Percentiles rank a stretch among this genome's conserved stretches.
These are phyloP conservation scores for Centropyge bicolor DNA, from an alignment of 2,797 vertebrate genomes.

Conservation along the genomic window DNA sequence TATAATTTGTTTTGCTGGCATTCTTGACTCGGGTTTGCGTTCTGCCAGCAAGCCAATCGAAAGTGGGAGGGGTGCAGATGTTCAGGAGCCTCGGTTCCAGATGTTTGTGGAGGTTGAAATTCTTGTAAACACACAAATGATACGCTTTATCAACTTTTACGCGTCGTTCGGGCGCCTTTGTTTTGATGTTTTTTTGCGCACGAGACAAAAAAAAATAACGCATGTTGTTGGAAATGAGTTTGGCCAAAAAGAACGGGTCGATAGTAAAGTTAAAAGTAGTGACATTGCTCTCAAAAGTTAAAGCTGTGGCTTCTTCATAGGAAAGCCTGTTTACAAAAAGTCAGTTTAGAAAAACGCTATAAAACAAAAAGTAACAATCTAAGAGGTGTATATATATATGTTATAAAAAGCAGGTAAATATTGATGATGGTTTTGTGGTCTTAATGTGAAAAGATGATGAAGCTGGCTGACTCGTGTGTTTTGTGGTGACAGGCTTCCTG, in stretches of 20 bases:
- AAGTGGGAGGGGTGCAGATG: constrained; percentile 87
- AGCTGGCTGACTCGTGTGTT: constrained; percentile 19
- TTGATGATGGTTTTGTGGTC: not conserved
- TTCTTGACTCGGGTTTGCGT: constrained; percentile 68
- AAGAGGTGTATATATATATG: too few relatives aligned
- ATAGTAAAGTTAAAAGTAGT: not conserved
- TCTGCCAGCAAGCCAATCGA: constrained; percentile 82
- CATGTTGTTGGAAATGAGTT: accelerated
- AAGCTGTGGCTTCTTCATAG: not conserved
- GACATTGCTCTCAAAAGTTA: not conserved
- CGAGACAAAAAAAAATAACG: not conserved
- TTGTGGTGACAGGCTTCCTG: constrained; percentile 80
- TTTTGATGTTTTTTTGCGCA: constrained; percentile 3
- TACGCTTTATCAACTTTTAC: constrained; percentile 37
- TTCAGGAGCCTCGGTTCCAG: constrained; percentile 79
- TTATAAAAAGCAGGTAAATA: not conserved
- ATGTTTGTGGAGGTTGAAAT: constrained; percentile 79
- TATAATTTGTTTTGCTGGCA: constrained; percentile 87
- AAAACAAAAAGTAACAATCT: too few relatives aligned
- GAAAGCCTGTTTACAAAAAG: not conserved
- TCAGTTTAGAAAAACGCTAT: not conserved
- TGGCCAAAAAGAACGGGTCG: not conserved
- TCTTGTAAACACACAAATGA: constrained; percentile 47
- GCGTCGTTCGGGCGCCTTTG: not conserved
- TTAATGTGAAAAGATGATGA: not conserved